Evolutionary conservation across 2,888 invertebrate species (phyloP).

Genomic region (Isotomurus palustris): DNA sequence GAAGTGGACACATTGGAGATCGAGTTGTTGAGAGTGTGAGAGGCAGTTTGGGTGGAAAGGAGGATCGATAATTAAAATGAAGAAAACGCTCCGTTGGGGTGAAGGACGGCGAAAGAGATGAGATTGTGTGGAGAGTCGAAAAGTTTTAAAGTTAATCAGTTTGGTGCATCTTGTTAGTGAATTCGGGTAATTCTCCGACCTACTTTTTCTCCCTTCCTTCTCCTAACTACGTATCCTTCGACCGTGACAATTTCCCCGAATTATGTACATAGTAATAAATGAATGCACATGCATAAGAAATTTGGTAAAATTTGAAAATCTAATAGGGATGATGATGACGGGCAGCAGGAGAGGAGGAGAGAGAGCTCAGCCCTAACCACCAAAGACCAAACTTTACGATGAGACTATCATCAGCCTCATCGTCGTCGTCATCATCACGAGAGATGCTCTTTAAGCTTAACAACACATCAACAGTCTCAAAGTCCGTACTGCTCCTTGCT

Average conservation of each 20-base stretch:
- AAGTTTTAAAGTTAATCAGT: slow-evolving; percentile 1
- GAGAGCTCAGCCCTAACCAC: too few relatives aligned
- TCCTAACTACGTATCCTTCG: background rate
- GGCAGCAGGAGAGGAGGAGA: slow-evolving; percentile 1
- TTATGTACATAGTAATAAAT: slow-evolving; percentile 47
- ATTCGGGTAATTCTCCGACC: slow-evolving; percentile 20
- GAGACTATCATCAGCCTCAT: too few relatives aligned
- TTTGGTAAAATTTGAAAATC: slow-evolving; percentile 46
- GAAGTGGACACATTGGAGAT: too few relatives aligned
- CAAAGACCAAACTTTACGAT: too few relatives aligned
- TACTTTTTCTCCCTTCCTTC: slow-evolving; percentile 22
- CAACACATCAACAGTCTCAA: too few relatives aligned
- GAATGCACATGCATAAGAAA: slow-evolving; percentile 47
- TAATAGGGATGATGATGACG: slow-evolving; percentile 34
- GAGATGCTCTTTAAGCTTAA: too few relatives aligned
- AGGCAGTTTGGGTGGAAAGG: background rate
- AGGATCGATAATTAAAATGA: background rate
- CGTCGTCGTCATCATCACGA: too few relatives aligned
- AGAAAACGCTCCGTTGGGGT: background rate
- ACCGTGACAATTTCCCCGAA: slow-evolving; percentile 38
- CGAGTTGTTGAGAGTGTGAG: too few relatives aligned
- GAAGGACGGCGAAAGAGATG: background rate
- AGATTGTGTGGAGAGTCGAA: background rate
- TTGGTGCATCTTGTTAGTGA: background rate
- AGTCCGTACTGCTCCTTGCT: too few relatives aligned